These are phyloP conservation scores for Enteromius radiatus DNA, from an alignment of 2,797 vertebrate species.

Conservation along the genomic window DNA sequence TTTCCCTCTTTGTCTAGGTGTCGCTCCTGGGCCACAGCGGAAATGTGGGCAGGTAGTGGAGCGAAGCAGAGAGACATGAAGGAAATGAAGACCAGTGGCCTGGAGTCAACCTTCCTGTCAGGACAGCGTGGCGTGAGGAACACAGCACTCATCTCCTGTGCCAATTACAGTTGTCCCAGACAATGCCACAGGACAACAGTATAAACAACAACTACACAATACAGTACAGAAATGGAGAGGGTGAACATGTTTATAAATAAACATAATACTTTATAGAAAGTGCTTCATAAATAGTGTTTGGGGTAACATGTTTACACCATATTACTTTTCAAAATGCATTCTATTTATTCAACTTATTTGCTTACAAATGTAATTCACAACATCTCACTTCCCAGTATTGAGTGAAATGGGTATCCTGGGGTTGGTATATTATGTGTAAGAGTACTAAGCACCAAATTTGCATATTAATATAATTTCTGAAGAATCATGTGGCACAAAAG, in stretches of 20 bases:
- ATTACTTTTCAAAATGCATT: not conserved
- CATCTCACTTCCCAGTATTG: not conserved
- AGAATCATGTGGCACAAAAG: not conserved
- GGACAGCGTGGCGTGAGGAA: conserved; percentile 40
- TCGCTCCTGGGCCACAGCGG: conserved; percentile 62
- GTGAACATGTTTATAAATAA: conserved; percentile 16
- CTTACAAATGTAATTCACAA: not conserved
- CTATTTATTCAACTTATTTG: not conserved
- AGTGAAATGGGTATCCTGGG: not conserved
- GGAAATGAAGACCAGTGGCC: conserved; percentile 70
- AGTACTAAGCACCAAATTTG: not conserved
- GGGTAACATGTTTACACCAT: not conserved
- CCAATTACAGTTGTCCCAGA: conserved; percentile 41
- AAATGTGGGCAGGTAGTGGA: conserved; percentile 73
- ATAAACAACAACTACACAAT: conserved; percentile 29
- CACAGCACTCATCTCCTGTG: conserved; percentile 36
- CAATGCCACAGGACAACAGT: conserved; percentile 37
- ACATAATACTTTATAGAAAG: not conserved
- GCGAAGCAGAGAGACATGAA: conserved; percentile 65
- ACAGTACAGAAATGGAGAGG: not conserved
- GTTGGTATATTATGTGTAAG: not conserved
- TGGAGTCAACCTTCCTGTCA: conserved; percentile 57
- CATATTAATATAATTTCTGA: not conserved
- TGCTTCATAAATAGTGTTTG: not conserved
- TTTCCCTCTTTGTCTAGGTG: conserved; percentile 48